Evolutionary conservation across 2,888 invertebrate species (phyloP).

Genomic region (Tortricodes alternella): DNA sequence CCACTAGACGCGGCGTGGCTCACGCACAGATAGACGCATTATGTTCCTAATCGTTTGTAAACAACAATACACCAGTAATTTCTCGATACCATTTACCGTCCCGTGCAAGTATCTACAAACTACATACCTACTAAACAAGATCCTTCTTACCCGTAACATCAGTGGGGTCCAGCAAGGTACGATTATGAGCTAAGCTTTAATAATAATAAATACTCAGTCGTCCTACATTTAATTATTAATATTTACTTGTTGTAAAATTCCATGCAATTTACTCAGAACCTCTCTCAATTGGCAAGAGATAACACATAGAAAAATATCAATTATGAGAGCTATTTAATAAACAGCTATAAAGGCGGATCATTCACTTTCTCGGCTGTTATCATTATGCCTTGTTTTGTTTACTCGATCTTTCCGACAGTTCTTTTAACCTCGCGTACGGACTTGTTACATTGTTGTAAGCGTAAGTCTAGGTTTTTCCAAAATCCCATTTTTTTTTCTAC

Average conservation of each 20-base stretch:
- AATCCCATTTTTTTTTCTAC: too few relatives aligned
- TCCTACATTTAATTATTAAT: too few relatives aligned
- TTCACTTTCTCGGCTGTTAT: conserved; percentile 64
- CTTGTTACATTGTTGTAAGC: conserved; percentile 3
- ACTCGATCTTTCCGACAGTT: conserved; percentile 64
- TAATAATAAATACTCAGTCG: not conserved
- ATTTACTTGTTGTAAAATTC: conserved; percentile 11
- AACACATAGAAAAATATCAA: conserved; percentile 60
- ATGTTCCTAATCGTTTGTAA: conserved; percentile 20
- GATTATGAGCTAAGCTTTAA: not conserved
- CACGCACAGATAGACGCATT: not conserved
- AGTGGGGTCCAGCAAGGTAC: too few relatives aligned
- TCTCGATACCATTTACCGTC: not conserved
- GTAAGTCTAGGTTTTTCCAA: too few relatives aligned
- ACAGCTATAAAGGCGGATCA: conserved; percentile 58
- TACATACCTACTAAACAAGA: too few relatives aligned
- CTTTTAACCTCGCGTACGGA: conserved; percentile 63
- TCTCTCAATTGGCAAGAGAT: conserved; percentile 29
- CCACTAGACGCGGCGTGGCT: conserved; percentile 2
- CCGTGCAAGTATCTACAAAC: not conserved
- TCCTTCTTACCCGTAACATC: too few relatives aligned
- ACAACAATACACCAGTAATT: not conserved
- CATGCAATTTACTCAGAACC: conserved; percentile 1
- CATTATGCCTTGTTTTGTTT: conserved; percentile 47
- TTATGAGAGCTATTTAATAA: conserved; percentile 67